Percentiles rank a stretch among this genome's conserved stretches.
Evolutionary conservation across 2,113 vertebrate species (phyloP).

Genomic region (Suricata suricatta): DNA sequence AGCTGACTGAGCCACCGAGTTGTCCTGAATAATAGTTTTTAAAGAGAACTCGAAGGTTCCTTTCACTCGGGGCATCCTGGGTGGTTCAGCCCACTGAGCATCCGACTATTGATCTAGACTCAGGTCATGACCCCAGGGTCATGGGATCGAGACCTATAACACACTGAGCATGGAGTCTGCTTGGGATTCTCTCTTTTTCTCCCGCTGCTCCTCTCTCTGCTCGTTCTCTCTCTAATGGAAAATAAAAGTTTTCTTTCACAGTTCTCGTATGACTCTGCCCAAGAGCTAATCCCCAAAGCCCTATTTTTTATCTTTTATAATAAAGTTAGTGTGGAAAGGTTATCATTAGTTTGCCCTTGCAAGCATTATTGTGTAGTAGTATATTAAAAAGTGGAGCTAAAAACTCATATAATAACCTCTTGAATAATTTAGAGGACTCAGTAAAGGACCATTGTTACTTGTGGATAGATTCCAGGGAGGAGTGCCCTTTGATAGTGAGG

Average conservation of each 20-base stretch:
- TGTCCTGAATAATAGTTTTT: background rate
- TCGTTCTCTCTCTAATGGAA: no score
- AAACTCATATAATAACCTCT: background rate
- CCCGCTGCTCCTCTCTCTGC: no score
- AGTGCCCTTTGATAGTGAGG: background rate
- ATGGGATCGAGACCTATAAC: no score
- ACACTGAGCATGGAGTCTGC: no score
- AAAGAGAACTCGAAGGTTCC: background rate
- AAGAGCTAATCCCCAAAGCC: background rate
- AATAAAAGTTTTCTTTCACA: background rate
- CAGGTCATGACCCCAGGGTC: no score
- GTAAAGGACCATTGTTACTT: background rate
- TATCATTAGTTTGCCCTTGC: background rate
- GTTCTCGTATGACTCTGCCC: background rate
- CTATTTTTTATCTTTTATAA: background rate
- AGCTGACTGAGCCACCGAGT: no score
- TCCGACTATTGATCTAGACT: no score
- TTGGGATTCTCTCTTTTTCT: no score
- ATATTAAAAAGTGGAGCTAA: background rate
- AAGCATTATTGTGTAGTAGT: background rate
- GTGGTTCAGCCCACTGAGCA: no score
- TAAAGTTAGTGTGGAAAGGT: background rate
- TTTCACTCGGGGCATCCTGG: background rate
- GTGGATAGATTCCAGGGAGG: background rate
- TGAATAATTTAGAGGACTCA: conserved; percentile 19